Percentiles rank a stretch among this genome's conserved stretches.
phyloP scores from a whole-genome alignment of 2,797 vertebrate genomes.

The Pseudotriccus pelzelni region DNA sequence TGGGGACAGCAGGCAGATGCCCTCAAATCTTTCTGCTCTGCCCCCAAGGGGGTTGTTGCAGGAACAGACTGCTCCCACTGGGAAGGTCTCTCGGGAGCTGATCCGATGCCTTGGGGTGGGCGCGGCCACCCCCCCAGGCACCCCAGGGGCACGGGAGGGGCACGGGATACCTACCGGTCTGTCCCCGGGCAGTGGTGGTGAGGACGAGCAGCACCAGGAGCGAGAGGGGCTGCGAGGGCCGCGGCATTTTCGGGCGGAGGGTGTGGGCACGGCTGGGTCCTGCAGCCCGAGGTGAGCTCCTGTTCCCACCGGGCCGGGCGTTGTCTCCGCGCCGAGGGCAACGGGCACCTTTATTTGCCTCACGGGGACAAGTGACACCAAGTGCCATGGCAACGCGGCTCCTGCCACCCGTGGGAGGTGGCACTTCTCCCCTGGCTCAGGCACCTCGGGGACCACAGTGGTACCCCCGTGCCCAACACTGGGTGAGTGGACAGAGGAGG shows the following conservation, averaged over 20 bases:
- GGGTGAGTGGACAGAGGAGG: background rate
- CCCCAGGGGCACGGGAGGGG: fast-evolving
- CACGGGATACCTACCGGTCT: background rate
- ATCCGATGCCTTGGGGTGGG: fast-evolving
- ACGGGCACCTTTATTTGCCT: background rate
- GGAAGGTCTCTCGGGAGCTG: background rate
- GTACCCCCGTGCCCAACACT: background rate
- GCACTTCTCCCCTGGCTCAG: background rate
- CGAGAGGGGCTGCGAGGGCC: background rate
- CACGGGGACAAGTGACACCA: background rate
- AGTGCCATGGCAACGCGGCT: background rate
- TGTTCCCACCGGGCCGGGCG: fast-evolving
- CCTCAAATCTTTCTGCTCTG: background rate
- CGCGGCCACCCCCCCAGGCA: background rate
- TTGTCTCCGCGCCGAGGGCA: background rate
- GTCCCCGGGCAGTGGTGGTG: fast-evolving
- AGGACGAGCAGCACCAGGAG: background rate
- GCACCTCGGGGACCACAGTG: fast-evolving
- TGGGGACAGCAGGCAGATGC: background rate
- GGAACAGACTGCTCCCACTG: background rate
- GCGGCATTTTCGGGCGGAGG: background rate
- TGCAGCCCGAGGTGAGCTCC: background rate
- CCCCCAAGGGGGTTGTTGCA: background rate
- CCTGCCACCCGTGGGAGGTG: background rate
- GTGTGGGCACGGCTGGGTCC: background rate